Base-by-base conservation (phyloP, 2,888 invertebrate genomes). In the Scaptomyza parva region DNA sequence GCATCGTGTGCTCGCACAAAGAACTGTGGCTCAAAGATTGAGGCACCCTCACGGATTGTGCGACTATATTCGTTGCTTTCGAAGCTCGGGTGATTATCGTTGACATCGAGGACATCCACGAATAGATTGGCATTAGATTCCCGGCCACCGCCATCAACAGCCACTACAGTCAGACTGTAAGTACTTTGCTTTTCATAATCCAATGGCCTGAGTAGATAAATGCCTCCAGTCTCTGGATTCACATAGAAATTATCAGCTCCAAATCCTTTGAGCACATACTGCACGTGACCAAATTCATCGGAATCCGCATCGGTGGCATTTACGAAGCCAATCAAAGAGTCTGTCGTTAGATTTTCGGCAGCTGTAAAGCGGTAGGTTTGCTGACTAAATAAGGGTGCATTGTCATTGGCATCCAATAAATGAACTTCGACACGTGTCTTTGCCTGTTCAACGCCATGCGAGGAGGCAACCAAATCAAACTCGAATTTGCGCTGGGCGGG, bases 171-270 rank as follows among this genome's bases (percentile, higher is more conserved):
- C 59, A 97, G 91, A 61, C 96, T 96, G 74, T 96, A 97, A 61
- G 95, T 95, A 77, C 95, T 95, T 77, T 96, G 96, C 11, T 93
- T 93, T 89, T 97, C 97, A 86, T 96, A 96, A 88, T 97, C 96
- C 44, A 97, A 91, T 6, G 91, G 83, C 68, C 93, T 93, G 0
- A 93, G 93, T 0, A 96, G 94, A 63, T 93, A 95, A 8, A 97
- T 89, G 6, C 95, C 95, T 0, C 97, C 97, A 9, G 92, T 93
- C 39, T 90, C 92, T 1, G 93, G 92, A 83, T 96, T 94, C 0
- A 96, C 95, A 33, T 92, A 93, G 86, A 97, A 97, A 82, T 95
- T 94, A 73, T 96, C 95, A 0, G 96, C 94, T 0, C 96, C 96
- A 83, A 96, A 96, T 8, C 97, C 97, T 60, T 95, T 94, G 0